These are phyloP conservation scores for Aspidoscelis tigris DNA, from an alignment of 2,113 vertebrate species.

Conservation along the genomic window DNA sequence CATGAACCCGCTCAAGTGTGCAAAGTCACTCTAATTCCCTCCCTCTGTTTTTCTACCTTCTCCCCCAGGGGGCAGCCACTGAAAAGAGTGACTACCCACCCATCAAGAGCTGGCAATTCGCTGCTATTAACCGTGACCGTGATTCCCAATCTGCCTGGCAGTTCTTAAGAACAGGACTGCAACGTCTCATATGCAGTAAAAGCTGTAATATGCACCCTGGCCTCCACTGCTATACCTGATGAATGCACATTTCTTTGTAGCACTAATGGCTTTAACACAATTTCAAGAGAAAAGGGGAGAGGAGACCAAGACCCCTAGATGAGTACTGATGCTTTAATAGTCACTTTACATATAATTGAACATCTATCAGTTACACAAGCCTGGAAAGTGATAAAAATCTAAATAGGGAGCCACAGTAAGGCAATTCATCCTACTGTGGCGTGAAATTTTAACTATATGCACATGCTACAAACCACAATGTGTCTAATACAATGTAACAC, in stretches of 20 bases:
- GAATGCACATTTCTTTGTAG: slow-evolving; percentile 70
- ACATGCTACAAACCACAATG: neutral
- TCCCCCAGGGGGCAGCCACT: slow-evolving; percentile 85
- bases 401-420: slow-evolving; percentile 50
- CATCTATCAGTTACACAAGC: slow-evolving; percentile 69
- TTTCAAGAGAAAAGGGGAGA: slow-evolving; percentile 64
- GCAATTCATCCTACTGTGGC: slow-evolving; percentile 31
- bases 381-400: slow-evolving; percentile 61
- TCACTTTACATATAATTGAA: slow-evolving; percentile 76
- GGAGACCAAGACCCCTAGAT: slow-evolving; percentile 71
- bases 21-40: slow-evolving; percentile 88
- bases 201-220: slow-evolving; percentile 79
- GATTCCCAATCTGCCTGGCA: slow-evolving; percentile 84
- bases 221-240: slow-evolving; percentile 75
- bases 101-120: slow-evolving; percentile 86
- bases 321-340: slow-evolving; percentile 76
- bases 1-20: slow-evolving; percentile 84
- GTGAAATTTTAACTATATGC: slow-evolving; percentile 14
- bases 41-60: slow-evolving; percentile 88
- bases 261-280: slow-evolving; percentile 74
- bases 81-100: slow-evolving; percentile 87
- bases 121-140: slow-evolving; percentile 84
- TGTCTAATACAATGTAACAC: slow-evolving; percentile 30
- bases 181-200: slow-evolving; percentile 82
- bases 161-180: slow-evolving; percentile 82